These are phyloP conservation scores for Myotis vivesi DNA, from an alignment of 2,797 vertebrate genomes.

Conservation along the genomic window DNA sequence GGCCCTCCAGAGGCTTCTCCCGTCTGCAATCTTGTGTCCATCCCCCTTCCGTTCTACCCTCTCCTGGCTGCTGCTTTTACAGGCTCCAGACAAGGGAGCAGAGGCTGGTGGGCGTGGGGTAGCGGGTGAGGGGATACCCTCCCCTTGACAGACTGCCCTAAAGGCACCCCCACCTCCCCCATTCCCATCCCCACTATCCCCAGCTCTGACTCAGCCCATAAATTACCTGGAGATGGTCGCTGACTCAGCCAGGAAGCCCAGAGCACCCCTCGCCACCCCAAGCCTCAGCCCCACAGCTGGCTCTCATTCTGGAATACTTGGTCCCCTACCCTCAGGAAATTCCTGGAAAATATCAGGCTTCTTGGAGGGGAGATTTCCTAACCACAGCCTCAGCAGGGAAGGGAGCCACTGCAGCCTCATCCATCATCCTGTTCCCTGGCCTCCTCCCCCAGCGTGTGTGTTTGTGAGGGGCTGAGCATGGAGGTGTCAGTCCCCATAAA, in stretches of 20 bases:
- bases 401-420: conserved; percentile 19
- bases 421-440: conserved; percentile 47
- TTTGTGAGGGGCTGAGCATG: background rate
- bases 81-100: background rate
- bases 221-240: conserved; percentile 64
- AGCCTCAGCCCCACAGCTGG: conserved; percentile 72
- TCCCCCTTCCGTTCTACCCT: background rate
- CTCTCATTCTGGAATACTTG: conserved; percentile 69
- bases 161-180: background rate
- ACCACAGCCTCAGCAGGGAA: conserved; percentile 58
- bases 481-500: conserved; percentile 22
- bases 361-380: conserved; percentile 62
- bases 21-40: background rate
- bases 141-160: background rate
- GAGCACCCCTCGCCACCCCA: conserved; percentile 5
- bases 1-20: background rate
- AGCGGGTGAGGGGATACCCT: background rate
- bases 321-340: conserved; percentile 75
- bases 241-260: conserved; percentile 71
- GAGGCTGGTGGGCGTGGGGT: too few species aligned
- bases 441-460: conserved; percentile 13
- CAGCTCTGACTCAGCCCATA: conserved; percentile 67
- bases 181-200: background rate
- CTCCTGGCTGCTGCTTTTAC: background rate
- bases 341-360: conserved; percentile 79